These are phyloP conservation scores for Cheirogaleus medius DNA, from an alignment of 2,113 vertebrate genomes.

Conservation along the genomic window DNA sequence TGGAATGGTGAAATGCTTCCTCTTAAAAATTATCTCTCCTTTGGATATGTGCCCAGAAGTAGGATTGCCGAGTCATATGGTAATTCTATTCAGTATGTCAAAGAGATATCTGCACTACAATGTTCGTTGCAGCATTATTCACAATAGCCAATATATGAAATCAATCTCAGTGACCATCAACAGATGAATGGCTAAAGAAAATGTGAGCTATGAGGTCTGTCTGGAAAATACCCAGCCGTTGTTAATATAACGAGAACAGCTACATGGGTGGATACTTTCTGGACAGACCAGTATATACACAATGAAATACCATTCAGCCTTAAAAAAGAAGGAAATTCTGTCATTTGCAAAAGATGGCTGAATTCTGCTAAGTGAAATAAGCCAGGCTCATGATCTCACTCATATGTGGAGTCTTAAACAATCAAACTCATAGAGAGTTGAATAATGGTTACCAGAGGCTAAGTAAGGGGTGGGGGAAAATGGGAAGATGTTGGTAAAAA, in stretches of 20 bases:
- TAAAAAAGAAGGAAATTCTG: neutral
- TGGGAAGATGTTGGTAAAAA: neutral
- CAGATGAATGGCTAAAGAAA: neutral
- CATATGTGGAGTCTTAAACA: neutral
- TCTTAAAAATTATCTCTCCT: neutral
- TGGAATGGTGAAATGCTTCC: neutral
- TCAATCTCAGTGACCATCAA: neutral
- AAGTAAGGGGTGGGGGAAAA: neutral
- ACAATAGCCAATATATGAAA: neutral
- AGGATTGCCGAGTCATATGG: neutral
- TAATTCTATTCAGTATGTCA: neutral
- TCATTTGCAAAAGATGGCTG: neutral
- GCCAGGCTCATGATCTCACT: neutral
- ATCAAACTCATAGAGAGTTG: neutral
- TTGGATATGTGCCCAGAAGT: neutral
- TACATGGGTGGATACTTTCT: too few relatives aligned
- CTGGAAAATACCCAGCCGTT: too few relatives aligned
- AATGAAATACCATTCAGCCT: neutral
- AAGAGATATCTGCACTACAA: neutral
- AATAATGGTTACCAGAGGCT: neutral
- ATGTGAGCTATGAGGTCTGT: too few relatives aligned
- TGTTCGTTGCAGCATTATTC: neutral
- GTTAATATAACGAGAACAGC: too few relatives aligned
- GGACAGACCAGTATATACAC: too few relatives aligned
- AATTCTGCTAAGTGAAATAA: neutral